phyloP scores from a whole-genome alignment of 2,113 vertebrate species.

The Psilopogon haemacephalus region DNA sequence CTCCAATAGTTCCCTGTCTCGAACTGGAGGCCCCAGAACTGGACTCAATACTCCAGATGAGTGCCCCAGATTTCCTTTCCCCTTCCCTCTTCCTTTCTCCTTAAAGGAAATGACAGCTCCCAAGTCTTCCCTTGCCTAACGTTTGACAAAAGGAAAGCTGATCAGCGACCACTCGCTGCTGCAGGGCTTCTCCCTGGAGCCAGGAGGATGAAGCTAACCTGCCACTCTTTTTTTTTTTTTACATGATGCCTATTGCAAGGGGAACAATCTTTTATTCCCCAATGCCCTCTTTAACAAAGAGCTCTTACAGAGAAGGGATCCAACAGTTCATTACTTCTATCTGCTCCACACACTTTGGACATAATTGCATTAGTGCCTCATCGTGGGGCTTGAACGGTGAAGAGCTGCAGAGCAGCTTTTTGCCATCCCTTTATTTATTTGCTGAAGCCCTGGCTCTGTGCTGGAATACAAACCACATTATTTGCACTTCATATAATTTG shows the following conservation, averaged over 20 bases:
- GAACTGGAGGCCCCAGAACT: no score
- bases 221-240: not conserved
- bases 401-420: not conserved
- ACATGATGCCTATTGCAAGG: not conserved
- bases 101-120: not conserved
- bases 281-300: not conserved
- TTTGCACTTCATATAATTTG: not conserved
- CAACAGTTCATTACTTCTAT: constrained; percentile 37
- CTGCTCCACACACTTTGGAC: not conserved
- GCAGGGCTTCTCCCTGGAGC: not conserved
- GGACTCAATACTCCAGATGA: no score
- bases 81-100: not conserved
- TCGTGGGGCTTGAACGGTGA: not conserved
- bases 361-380: not conserved
- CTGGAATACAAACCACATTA: not conserved
- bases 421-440: not conserved
- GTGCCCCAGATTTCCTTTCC: not conserved
- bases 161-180: not conserved
- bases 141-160: not conserved
- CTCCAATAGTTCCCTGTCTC: no score
- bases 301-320: constrained; percentile 3
- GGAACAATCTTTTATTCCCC: not conserved
- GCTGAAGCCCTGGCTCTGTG: not conserved
- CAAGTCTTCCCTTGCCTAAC: not conserved
- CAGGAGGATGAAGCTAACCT: not conserved